Evolutionary conservation across 2,888 invertebrate species (phyloP).

Genomic region (Limnephilus marmoratus): DNA sequence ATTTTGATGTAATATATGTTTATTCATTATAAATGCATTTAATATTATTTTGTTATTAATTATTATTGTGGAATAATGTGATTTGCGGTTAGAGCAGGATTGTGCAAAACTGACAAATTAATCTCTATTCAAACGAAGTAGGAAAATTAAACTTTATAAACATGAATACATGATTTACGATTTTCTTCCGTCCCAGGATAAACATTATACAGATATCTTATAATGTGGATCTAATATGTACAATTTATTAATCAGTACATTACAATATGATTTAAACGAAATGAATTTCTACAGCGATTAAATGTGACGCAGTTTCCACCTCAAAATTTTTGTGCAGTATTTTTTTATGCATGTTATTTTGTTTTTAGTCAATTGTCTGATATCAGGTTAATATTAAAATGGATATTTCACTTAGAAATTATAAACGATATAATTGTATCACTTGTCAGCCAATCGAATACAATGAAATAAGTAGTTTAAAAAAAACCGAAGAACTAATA

Average conservation of each 20-base stretch:
- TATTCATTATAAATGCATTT: not conserved
- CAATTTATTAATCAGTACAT: too few species aligned
- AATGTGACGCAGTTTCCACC: too few species aligned
- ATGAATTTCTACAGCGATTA: too few species aligned
- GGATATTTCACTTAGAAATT: too few species aligned
- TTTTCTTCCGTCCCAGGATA: not conserved
- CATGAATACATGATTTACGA: not conserved
- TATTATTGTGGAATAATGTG: not conserved
- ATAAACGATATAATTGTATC: too few species aligned
- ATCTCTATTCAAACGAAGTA: not conserved
- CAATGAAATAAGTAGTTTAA: too few species aligned
- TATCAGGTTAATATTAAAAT: too few species aligned
- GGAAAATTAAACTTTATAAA: not conserved
- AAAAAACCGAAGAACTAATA: not conserved
- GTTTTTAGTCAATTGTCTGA: too few species aligned
- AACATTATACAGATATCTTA: not conserved
- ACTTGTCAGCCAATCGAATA: too few species aligned
- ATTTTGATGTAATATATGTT: not conserved
- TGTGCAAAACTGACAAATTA: not conserved
- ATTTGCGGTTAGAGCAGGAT: not conserved
- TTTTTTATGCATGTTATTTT: too few species aligned
- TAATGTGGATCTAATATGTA: not conserved
- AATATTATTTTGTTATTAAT: not conserved
- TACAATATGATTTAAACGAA: too few species aligned
- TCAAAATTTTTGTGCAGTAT: too few species aligned